Evolutionary conservation across 2,797 vertebrate species (phyloP).

Genomic region (Caiman crocodilus): DNA sequence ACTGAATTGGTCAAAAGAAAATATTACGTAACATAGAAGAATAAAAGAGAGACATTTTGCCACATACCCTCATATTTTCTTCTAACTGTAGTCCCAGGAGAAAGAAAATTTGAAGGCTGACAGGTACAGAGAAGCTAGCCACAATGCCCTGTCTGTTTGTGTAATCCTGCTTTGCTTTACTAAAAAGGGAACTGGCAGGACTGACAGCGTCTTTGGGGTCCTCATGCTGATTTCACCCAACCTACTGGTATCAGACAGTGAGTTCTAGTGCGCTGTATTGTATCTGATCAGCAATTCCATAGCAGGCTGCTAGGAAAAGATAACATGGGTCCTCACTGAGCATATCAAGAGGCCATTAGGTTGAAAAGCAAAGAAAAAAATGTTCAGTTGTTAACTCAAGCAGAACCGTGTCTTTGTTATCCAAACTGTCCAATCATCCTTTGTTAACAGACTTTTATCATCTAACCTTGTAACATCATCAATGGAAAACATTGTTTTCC

Average conservation of each 20-base stretch:
- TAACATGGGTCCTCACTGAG: not conserved
- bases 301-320: not conserved
- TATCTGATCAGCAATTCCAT: not conserved
- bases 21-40: not conserved
- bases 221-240: not conserved
- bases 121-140: not conserved
- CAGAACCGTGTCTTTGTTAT: not conserved
- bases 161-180: not conserved
- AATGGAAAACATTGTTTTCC: not conserved
- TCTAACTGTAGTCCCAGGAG: not conserved
- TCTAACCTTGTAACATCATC: not conserved
- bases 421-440: not conserved
- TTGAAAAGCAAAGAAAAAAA: not conserved
- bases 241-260: not conserved
- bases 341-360: not conserved
- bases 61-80: not conserved
- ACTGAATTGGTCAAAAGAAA: slow-evolving; percentile 21
- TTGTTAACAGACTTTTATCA: slow-evolving; percentile 14
- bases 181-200: not conserved
- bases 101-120: not conserved
- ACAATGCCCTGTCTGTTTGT: not conserved
- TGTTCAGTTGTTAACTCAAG: not conserved
- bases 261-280: fast-evolving
- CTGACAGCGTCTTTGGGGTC: not conserved
- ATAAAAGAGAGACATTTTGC: not conserved